Percentiles rank a stretch among this genome's conserved stretches.
Conservation (phyloP, 2,113 vertebrate genomes). For the Mastomys natalensis region DNA sequence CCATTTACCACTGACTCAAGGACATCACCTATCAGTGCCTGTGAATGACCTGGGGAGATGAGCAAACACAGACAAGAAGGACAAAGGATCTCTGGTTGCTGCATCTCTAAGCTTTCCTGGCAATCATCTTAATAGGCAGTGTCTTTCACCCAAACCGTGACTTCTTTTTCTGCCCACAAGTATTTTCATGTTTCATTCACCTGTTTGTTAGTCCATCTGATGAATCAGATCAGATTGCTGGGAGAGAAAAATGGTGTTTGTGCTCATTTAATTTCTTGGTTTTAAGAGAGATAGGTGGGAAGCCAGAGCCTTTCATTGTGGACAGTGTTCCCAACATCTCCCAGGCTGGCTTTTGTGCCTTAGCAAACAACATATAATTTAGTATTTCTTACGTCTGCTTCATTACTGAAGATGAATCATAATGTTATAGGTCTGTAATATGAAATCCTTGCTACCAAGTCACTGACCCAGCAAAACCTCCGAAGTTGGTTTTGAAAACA, state of each 20-base stretch:
- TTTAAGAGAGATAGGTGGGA: slow-evolving; percentile 22
- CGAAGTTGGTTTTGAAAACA: slow-evolving; percentile 58
- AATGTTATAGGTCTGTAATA: neutral
- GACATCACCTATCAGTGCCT: neutral
- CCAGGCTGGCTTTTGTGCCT: slow-evolving; percentile 43
- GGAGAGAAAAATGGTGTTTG: slow-evolving; percentile 24
- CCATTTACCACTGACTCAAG: neutral
- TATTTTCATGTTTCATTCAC: neutral
- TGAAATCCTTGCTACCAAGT: neutral
- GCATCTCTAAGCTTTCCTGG: neutral
- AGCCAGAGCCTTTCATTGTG: neutral
- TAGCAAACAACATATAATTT: slow-evolving; percentile 49
- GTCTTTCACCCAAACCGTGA: neutral
- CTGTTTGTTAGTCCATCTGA: slow-evolving; percentile 2
- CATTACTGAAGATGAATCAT: slow-evolving; percentile 42
- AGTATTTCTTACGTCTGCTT: slow-evolving; percentile 23
- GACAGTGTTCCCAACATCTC: neutral
- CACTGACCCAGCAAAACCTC: neutral
- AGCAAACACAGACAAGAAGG: neutral
- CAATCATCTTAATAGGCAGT: neutral
- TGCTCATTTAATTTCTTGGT: slow-evolving; percentile 48
- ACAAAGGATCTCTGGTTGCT: neutral
- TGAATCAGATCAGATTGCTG: slow-evolving; percentile 50
- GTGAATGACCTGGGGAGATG: neutral
- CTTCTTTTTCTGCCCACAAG: neutral